phyloP scores from a whole-genome alignment of 2,888 invertebrate genomes.

The Dioctria rufipes region DNA sequence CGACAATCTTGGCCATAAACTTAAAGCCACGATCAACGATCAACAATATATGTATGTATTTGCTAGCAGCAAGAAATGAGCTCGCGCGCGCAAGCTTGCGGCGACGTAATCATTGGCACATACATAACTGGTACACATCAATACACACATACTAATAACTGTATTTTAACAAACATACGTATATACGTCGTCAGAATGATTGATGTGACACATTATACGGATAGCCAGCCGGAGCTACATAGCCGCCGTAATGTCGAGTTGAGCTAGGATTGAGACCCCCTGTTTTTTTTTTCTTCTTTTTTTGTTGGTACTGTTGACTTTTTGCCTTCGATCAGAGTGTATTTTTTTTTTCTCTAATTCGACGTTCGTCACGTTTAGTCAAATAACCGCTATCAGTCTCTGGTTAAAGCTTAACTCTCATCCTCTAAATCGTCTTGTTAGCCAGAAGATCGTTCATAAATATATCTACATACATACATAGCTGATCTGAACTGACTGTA shows the following conservation, averaged over 20 bases:
- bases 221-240: background rate
- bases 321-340: background rate
- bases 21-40: background rate
- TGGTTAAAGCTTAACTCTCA: background rate
- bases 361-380: background rate
- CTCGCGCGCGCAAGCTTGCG: background rate
- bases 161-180: background rate
- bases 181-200: slow-evolving; percentile 16
- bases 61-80: slow-evolving; percentile 8
- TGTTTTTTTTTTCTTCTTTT: background rate
- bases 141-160: slow-evolving; percentile 14
- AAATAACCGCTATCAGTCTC: background rate
- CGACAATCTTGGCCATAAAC: background rate
- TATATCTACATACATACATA: background rate
- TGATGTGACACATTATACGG: slow-evolving; percentile 13
- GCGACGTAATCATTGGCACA: slow-evolving; percentile 32
- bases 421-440: background rate
- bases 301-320: background rate
- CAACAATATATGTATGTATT: background rate
- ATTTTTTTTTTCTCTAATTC: background rate
- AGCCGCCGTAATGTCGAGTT: background rate
- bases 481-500: background rate
- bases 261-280: slow-evolving; percentile 15
- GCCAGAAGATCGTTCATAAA: background rate
- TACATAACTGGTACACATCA: slow-evolving; percentile 10